These are phyloP conservation scores for Marmota monax DNA, from an alignment of 2,113 vertebrate species.

Conservation along the genomic window DNA sequence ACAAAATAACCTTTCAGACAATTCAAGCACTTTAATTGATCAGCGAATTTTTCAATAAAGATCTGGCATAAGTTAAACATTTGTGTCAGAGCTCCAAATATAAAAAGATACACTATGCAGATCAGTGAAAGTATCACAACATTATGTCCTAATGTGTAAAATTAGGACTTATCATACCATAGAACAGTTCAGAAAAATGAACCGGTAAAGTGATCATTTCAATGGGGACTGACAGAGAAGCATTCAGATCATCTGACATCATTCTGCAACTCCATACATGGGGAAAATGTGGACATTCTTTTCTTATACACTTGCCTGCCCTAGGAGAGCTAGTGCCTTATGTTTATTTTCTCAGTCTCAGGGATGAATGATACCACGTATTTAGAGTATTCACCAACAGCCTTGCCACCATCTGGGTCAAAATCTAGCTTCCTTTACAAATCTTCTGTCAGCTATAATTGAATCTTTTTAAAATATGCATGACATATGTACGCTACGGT, in stretches of 20 bases:
- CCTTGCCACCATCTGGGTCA: constrained; percentile 69
- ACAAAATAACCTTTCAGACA: too few relatives aligned
- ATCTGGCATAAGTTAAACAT: neutral
- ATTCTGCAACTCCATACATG: neutral
- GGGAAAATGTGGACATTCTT: neutral
- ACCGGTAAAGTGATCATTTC: too few relatives aligned
- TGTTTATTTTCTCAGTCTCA: constrained; percentile 58
- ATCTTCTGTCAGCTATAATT: constrained; percentile 71
- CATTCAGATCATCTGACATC: neutral
- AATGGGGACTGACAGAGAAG: neutral
- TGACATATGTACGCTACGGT: constrained; percentile 40
- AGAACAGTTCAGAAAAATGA: neutral
- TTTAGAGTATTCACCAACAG: constrained; percentile 62
- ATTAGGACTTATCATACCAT: neutral
- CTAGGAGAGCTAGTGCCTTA: constrained; percentile 45
- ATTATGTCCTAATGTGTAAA: neutral
- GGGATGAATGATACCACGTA: constrained; percentile 64
- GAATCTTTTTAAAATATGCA: constrained; percentile 68
- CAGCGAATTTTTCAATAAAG: neutral
- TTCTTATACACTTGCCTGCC: neutral
- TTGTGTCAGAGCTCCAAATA: neutral
- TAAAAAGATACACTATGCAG: neutral
- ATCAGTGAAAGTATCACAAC: neutral
- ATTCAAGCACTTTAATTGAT: neutral
- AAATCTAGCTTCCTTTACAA: constrained; percentile 60